Evolutionary conservation across 2,113 vertebrate species (phyloP).

Genomic region (Hemicordylus capensis): DNA sequence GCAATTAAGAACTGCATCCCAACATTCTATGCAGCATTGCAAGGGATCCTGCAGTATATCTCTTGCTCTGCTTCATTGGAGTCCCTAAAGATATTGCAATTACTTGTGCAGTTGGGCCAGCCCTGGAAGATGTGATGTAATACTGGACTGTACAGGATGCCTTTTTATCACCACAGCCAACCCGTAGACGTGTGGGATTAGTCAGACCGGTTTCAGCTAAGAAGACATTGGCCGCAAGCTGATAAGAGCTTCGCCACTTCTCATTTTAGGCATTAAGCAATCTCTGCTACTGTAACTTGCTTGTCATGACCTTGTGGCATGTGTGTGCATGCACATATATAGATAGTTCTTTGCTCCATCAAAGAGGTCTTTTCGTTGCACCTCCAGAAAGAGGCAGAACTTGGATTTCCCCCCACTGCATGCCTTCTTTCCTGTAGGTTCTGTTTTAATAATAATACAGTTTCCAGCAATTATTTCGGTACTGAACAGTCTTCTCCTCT

Average conservation of each 20-base stretch:
- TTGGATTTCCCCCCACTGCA: too few species aligned
- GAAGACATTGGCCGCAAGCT: not conserved
- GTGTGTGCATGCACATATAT: not conserved
- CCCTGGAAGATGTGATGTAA: not conserved
- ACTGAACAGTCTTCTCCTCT: not conserved
- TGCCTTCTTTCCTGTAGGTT: not conserved
- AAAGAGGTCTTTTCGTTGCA: too few species aligned
- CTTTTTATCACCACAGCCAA: too few species aligned
- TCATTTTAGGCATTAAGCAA: not conserved
- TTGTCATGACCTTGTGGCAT: not conserved
- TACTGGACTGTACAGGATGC: not conserved
- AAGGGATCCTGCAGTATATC: not conserved
- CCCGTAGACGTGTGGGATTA: not conserved
- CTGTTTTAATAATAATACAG: not conserved
- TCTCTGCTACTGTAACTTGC: not conserved
- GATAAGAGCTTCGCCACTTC: not conserved
- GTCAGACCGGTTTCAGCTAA: not conserved
- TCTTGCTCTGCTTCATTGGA: too few species aligned
- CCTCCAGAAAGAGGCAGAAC: not conserved
- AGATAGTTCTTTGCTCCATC: too few species aligned
- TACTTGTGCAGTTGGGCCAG: not conserved
- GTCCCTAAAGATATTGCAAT: not conserved
- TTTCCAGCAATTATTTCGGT: not conserved
- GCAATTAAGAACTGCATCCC: not conserved
- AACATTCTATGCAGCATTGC: not conserved